Base-by-base conservation (phyloP, 2,113 vertebrate species). In the Ceuthmochares aereus region DNA sequence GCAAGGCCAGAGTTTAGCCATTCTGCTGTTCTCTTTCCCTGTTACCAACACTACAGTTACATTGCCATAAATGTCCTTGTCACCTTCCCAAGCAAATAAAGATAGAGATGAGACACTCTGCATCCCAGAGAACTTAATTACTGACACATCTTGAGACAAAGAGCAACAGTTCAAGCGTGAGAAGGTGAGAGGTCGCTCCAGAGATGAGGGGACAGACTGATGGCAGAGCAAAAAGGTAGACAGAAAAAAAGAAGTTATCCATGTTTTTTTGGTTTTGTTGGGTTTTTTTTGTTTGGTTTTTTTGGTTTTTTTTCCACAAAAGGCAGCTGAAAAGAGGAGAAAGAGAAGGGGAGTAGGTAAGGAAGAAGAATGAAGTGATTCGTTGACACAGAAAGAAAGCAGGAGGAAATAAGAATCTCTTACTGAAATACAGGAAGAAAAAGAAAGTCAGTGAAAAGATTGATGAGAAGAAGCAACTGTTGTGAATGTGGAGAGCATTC, bases 71-170 rank as follows among this genome's bases (percentile, higher is more conserved):
- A 84, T 7, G 51, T 49, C 37, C 2, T 2, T 3, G 2, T 84
- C 72, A 80, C 45, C 63, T 93, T 91, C 84, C 54, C 75, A 88
- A 87, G 59, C 70, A 95, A 77, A 96, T 60, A 84, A 80, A 94
- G 67, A 79, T 93, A 90, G 12, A 66, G 64, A 60, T 90, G 52
- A 79, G 67, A 74, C 26, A 11, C 27, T 25, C 56, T 34, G 21
- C 84, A 40, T 58, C 58, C 49, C 27, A 72, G 67, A 87, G 87
- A 91, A 82, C 75, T 86, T 91, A 55, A 85, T 89, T 93, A 81
- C 84, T 86, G 87, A 84, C 67, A 72, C 54, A 69, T 36, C 51
- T 67, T 51, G 62, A 93, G 63, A 94, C 67, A 94, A 84, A 86
- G 42, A 91, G 42, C 36, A 69, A 79, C 36, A 83, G 89, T 64